A percentile compares a stretch with the other conserved stretches of the same genome.
These are phyloP conservation scores for Ciconia maguari DNA, from an alignment of 2,113 vertebrate species.

Conservation along the genomic window DNA sequence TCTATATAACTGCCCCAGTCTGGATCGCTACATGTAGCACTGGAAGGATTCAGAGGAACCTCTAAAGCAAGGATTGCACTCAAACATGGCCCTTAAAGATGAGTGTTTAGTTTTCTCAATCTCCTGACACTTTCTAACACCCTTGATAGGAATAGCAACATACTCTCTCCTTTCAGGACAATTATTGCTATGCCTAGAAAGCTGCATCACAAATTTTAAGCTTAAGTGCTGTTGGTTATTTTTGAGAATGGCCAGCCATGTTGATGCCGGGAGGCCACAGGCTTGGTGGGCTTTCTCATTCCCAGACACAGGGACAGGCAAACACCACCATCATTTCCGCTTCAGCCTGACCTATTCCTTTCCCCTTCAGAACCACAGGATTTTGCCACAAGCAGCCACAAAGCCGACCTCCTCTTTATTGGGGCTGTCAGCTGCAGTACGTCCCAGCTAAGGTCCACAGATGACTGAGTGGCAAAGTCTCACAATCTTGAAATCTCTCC, in stretches of 20 bases:
- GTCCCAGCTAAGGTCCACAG: background rate
- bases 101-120: background rate
- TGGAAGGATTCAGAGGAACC: background rate
- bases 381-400: background rate
- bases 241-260: background rate
- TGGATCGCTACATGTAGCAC: background rate
- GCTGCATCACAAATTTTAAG: background rate
- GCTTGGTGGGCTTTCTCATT: background rate
- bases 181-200: background rate
- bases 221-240: background rate
- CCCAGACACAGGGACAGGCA: background rate
- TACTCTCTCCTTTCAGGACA: background rate
- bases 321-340: fast-evolving
- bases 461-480: background rate
- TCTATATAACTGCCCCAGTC: background rate
- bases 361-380: background rate
- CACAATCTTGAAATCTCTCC: background rate
- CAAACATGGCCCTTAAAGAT: background rate
- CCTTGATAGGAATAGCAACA: background rate
- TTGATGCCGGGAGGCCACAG: background rate
- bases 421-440: background rate
- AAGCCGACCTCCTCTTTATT: background rate
- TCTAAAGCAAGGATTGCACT: background rate
- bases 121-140: background rate
- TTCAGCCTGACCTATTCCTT: background rate